phyloP scores from a whole-genome alignment of 1,140 invertebrate genomes.

The Bombus vancouverensis region DNA sequence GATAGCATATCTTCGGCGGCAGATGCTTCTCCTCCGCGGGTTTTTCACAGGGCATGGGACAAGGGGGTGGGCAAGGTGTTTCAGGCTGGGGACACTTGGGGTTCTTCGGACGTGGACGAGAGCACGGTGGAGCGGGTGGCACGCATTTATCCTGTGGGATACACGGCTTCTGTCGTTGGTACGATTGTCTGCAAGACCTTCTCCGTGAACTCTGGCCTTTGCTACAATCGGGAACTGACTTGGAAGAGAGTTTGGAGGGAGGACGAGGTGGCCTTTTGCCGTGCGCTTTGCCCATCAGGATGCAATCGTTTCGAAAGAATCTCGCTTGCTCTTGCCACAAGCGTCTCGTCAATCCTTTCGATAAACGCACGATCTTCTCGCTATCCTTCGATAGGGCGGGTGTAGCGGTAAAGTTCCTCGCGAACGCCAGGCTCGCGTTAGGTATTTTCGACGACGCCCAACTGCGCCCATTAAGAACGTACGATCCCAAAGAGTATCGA shows the following conservation, averaged over 20 bases:
- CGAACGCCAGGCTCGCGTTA: background rate
- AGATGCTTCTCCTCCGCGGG: background rate
- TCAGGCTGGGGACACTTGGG: background rate
- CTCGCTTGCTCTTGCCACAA: background rate
- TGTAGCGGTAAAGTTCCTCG: conserved; percentile 11
- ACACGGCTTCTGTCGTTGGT: background rate
- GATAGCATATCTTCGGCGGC: conserved; percentile 56
- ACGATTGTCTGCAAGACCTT: background rate
- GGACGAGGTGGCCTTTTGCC: background rate
- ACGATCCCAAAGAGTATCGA: background rate
- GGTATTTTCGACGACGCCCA: background rate
- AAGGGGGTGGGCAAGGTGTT: conserved; percentile 49
- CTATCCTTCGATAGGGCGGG: no score
- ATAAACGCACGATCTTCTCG: no score
- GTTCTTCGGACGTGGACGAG: conserved; percentile 16
- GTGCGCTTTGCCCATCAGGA: background rate
- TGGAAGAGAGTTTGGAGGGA: background rate
- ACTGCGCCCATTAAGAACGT: background rate
- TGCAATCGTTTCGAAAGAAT: background rate
- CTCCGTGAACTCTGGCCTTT: background rate
- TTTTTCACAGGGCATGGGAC: background rate
- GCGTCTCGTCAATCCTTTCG: background rate
- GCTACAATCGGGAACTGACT: background rate
- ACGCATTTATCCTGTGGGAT: conserved; percentile 21
- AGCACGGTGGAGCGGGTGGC: background rate